Evolutionary conservation across 1,140 invertebrate genomes (phyloP), one percentile per base, ranked within the genome.

Genomic region (Gerris buenoi): DNA sequence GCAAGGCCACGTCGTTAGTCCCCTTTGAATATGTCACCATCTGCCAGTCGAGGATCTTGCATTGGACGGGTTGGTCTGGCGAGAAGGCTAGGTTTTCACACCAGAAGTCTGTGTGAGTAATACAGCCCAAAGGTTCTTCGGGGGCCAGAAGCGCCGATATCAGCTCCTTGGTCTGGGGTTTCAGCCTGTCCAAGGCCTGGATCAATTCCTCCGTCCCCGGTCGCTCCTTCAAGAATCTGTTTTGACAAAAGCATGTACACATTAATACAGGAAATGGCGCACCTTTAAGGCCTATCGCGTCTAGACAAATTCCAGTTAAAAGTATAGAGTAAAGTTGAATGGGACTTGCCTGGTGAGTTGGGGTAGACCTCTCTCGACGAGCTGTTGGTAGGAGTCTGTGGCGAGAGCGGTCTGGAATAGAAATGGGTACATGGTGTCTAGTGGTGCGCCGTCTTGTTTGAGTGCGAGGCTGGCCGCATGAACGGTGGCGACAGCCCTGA

Each of bases 81-180:
- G 58, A 14, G 72, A 91, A 90, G 65, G 89, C 79, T 5, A 90
- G 77, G 77, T 90, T 90, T 69, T 89, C 89, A 74, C 86, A 88
- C 88, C 88, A 90, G 74, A 90, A 90, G 72, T 90, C 89, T 0
- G 87, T 89, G 74, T 90, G 88, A 0, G 87, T 89, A 64, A 87
- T 82, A 14, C 89, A 78, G 0, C 86, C 83, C 57, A 89, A 77
- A 0, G 86, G 86, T 71, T 85, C 85, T 63, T 82, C 77, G 0
- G 85, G 85, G 0, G 83, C 80, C 13, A 89, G 76, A 1, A 89
- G 76, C 1, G 81, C 81, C 1, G 84, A 83, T 23, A 86, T 85
- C 25, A 86, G 78, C 29, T 83, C 79, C 70, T 84, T 84, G 1
- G 84, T 85, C 25, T 78, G 78, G 0, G 82, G 81, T 67, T 83